Evolutionary conservation across 2,888 invertebrate genomes (phyloP).

Genomic region (Agonopterix heracliana): DNA sequence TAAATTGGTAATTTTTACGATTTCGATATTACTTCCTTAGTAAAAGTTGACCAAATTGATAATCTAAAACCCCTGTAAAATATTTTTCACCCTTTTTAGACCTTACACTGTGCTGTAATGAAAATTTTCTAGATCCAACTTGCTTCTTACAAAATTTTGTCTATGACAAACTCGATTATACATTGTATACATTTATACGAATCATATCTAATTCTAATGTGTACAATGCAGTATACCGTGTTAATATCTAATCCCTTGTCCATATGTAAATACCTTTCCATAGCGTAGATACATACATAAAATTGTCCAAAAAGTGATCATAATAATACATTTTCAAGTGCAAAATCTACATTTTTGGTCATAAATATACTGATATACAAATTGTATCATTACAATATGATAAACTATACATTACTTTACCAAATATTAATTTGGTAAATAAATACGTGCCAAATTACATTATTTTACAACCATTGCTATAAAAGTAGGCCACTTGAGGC

Average conservation of each 20-base stretch:
- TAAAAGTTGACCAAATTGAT: too few species aligned
- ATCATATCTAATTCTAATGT: slow-evolving; percentile 14
- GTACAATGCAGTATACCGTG: slow-evolving; percentile 17
- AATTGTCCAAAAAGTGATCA: slow-evolving; percentile 48
- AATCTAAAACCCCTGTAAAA: too few species aligned
- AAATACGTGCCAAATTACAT: slow-evolving; percentile 33
- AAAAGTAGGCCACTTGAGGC: slow-evolving; percentile 18
- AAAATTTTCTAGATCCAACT: slow-evolving; percentile 9
- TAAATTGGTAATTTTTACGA: too few species aligned
- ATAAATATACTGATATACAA: slow-evolving; percentile 69
- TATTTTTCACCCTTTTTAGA: too few species aligned
- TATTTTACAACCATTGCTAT: slow-evolving; percentile 26
- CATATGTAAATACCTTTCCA: slow-evolving; percentile 21
- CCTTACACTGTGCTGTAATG: neutral
- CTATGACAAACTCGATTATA: slow-evolving; percentile 20
- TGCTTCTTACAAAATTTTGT: slow-evolving; percentile 17
- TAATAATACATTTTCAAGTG: slow-evolving; percentile 37
- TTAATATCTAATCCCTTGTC: slow-evolving; percentile 20
- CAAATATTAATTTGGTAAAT: slow-evolving; percentile 31
- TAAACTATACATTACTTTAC: slow-evolving; percentile 28
- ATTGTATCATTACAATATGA: slow-evolving; percentile 37
- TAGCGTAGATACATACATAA: slow-evolving; percentile 26
- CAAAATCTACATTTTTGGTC: slow-evolving; percentile 69
- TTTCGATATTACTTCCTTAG: too few species aligned
- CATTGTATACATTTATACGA: slow-evolving; percentile 22